Base-by-base conservation (phyloP, 2,113 vertebrate species). In the Nothocercus julius region DNA sequence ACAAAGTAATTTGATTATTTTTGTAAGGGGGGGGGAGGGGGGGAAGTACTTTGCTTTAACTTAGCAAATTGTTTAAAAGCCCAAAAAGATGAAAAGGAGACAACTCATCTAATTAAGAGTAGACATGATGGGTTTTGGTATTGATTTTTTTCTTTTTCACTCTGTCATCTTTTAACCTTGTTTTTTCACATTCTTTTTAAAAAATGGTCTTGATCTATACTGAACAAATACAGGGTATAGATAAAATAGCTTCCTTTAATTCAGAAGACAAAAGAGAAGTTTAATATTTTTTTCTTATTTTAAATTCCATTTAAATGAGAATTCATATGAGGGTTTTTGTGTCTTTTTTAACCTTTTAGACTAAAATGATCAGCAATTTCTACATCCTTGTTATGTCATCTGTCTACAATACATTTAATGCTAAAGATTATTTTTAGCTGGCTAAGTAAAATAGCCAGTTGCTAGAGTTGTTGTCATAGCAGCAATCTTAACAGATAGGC, bases 401-500 rank as follows among this genome's bases (percentile, higher is more conserved):
- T 89, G 77, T 95, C 96, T 96, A 96, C 93, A 92, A 90, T 95
- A 85, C 66, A 66, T 96, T 84, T 94, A 90, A 92, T 94, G 88
- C 88, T 92, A 70, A 87, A 93, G 79, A 66, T 76, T 97, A 96
- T 96, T 96, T 95, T 94, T 96, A 94, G 68, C 92, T 89, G 72
- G 72, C 87, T 87, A 87, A 96, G 90, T 91, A 45, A 95, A 96
- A 89, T 72, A 93, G 86, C 78, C 79, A 63, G 14, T 92, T 94
- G 91, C 90, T 96, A 4, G 78, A 94, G 88, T 86, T 95, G 94
- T 96, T 96, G 93, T 95, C 94, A 96, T 96, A 95, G 93, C 94
- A 96, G 95, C 90, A 93, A 87, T 93, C 92, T 96, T 85, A 95
- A 87, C 90, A 94, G 95, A 96, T 96, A 96, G 90, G 84, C 93